Evolutionary conservation across 2,888 invertebrate species (phyloP).

Genomic region (Amphimallon solstitiale): DNA sequence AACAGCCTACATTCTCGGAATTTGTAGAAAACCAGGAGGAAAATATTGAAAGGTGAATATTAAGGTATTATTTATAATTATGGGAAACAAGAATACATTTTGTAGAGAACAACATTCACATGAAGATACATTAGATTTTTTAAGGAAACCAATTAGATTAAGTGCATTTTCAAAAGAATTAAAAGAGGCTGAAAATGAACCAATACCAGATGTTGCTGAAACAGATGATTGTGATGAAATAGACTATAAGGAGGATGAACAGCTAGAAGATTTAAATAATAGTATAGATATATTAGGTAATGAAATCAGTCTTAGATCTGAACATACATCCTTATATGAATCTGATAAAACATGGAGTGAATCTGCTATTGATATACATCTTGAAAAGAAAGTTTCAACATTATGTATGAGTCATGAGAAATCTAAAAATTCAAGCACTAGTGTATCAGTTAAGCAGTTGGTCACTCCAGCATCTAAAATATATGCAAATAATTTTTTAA

Average conservation of each 20-base stretch:
- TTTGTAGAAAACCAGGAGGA: background rate
- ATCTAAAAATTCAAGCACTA: background rate
- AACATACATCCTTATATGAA: no score
- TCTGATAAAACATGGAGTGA: no score
- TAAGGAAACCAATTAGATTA: conserved; percentile 40
- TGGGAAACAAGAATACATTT: background rate
- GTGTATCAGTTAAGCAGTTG: background rate
- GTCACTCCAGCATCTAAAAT: conserved; percentile 17
- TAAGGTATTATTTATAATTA: background rate
- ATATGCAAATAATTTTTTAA: conserved; percentile 15
- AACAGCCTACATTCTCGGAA: background rate
- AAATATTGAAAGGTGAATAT: background rate
- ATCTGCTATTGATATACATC: background rate
- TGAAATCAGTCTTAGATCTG: background rate
- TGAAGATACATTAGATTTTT: background rate
- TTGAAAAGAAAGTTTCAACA: background rate
- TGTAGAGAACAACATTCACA: background rate
- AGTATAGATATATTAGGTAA: background rate
- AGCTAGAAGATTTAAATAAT: conserved; percentile 16
- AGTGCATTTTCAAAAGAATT: conserved; percentile 43
- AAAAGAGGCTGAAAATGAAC: conserved; percentile 45
- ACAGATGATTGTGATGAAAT: conserved; percentile 1
- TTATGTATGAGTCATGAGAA: background rate
- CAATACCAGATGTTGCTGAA: conserved; percentile 26
- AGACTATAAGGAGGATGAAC: conserved; percentile 18